These are phyloP conservation scores for Sphaerophoria taeniata DNA, from an alignment of 2,888 invertebrate genomes.

Conservation along the genomic window DNA sequence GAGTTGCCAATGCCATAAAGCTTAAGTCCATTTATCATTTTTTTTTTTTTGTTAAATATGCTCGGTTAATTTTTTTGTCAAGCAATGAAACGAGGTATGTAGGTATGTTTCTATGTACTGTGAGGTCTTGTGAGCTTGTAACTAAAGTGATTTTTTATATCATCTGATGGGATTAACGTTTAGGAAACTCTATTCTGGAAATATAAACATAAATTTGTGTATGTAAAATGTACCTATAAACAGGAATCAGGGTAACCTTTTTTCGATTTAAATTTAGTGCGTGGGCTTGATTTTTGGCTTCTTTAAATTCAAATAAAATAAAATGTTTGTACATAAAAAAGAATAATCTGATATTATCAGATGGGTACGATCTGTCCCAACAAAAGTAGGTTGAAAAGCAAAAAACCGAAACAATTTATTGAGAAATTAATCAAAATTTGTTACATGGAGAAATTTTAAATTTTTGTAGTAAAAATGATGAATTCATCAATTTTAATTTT, in stretches of 20 bases:
- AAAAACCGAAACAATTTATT: background rate
- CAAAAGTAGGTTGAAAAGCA: background rate
- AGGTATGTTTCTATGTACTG: background rate
- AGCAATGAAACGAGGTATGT: background rate
- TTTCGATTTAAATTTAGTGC: background rate
- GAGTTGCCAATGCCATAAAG: constrained; percentile 35
- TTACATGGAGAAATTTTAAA: too few relatives aligned
- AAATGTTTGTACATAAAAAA: constrained; percentile 2
- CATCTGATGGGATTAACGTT: constrained; percentile 28
- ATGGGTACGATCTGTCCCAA: background rate
- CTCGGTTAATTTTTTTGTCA: background rate
- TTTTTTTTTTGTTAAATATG: background rate
- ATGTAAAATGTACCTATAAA: too few relatives aligned
- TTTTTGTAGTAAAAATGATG: too few relatives aligned
- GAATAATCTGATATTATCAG: constrained; percentile 14
- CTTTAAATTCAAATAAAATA: constrained; percentile 16
- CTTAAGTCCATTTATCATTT: constrained; percentile 31
- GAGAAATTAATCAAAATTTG: too few relatives aligned
- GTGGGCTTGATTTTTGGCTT: constrained; percentile 16
- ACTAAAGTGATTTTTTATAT: constrained; percentile 29
- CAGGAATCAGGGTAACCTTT: constrained; percentile 21
- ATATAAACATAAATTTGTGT: too few relatives aligned
- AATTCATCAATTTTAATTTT: too few relatives aligned
- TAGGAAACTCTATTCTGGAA: too few relatives aligned
- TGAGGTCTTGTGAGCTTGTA: constrained; percentile 10